Conservation (phyloP, 2,113 vertebrate genomes). For the Otolemur garnettii region DNA sequence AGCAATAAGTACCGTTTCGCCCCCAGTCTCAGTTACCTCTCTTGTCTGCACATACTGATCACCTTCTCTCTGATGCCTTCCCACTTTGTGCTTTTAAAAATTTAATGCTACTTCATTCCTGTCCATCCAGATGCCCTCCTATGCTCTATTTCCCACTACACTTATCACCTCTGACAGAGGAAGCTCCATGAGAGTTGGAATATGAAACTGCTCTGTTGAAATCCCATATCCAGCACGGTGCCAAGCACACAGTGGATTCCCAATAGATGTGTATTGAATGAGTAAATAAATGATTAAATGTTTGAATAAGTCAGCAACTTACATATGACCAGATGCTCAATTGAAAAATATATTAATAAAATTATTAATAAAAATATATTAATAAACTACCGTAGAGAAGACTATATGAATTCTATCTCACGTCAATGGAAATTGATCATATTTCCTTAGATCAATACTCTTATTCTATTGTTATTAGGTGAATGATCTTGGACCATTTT, state of each 20-base stretch:
- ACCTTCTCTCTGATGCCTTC: not conserved
- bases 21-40: accelerated
- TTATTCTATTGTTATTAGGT: too few relatives aligned
- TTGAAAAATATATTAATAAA: not conserved
- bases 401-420: not conserved
- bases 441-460: not conserved
- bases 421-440: not conserved
- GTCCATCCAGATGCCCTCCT: not conserved
- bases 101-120: not conserved
- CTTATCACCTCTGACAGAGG: not conserved
- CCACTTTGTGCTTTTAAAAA: too few relatives aligned
- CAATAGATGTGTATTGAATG: accelerated
- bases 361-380: too few relatives aligned
- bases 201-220: too few relatives aligned
- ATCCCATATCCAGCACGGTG: too few relatives aligned
- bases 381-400: not conserved
- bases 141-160: not conserved
- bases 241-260: not conserved
- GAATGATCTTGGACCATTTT: not conserved
- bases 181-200: not conserved
- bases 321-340: not conserved
- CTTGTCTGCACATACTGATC: not conserved
- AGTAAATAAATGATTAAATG: too few relatives aligned
- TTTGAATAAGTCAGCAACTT: not conserved
- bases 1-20: accelerated